These are phyloP conservation scores for Drosophila willistoni DNA, from an alignment of 1,140 invertebrate genomes.

Conservation along the genomic window DNA sequence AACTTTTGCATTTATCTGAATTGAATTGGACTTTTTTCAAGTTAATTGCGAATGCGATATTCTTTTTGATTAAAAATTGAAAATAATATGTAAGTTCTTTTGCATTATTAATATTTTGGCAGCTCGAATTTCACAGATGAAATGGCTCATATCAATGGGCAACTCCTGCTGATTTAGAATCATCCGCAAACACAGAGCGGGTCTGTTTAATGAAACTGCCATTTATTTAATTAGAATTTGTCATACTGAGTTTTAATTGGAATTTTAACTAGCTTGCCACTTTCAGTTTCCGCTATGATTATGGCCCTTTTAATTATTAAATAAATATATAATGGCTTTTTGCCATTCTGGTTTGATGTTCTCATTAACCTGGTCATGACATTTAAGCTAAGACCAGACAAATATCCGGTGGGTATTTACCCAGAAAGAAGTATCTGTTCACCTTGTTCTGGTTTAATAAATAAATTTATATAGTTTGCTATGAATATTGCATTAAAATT, in stretches of 20 bases:
- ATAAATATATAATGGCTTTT: conserved; percentile 14
- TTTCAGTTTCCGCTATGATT: neutral
- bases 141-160: neutral
- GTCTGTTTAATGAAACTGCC: neutral
- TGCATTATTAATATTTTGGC: neutral
- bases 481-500: too few species aligned
- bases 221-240: conserved; percentile 13
- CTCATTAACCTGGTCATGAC: neutral
- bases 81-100: neutral
- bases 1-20: too few species aligned
- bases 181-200: neutral
- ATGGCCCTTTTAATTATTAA: conserved; percentile 7
- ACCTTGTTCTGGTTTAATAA: too few species aligned
- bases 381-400: neutral
- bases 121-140: neutral
- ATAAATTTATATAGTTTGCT: too few species aligned
- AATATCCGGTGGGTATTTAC: neutral
- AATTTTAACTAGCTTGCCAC: conserved; percentile 10
- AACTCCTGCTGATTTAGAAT: neutral
- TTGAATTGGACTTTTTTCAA: too few species aligned
- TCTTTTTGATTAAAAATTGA: too few species aligned
- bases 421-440: neutral
- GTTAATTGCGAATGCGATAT: too few species aligned
- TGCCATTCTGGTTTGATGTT: neutral
- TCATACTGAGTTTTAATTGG: neutral